phyloP scores from a whole-genome alignment of 2,888 invertebrate genomes.

The Xestia sexstrigata region DNA sequence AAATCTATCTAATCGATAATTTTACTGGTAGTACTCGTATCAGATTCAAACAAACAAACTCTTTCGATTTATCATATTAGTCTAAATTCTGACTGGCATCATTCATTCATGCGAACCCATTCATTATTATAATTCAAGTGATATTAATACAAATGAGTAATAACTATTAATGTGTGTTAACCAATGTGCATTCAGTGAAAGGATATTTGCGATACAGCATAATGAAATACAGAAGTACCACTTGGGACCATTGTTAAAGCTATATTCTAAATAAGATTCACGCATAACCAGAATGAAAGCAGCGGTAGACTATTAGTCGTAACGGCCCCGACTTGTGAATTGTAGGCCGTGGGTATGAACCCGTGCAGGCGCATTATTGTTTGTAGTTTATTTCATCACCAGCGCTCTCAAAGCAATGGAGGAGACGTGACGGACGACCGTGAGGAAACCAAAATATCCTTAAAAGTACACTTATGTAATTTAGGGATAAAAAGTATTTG shows the following conservation, averaged over 20 bases:
- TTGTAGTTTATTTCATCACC: not conserved
- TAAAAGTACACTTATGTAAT: no score
- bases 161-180: constrained; percentile 36
- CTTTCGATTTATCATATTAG: not conserved
- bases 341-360: not conserved
- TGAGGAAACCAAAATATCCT: not conserved
- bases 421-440: no score
- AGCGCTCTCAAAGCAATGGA: not conserved
- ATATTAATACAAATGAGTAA: constrained; percentile 34
- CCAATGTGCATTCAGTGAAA: constrained; percentile 57
- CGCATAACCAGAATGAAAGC: not conserved
- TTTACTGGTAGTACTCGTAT: no score
- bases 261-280: not conserved
- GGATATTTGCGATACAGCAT: constrained; percentile 47
- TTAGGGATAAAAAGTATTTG: no score
- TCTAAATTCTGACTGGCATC: not conserved
- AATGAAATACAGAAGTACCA: constrained; percentile 21
- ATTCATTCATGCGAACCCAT: constrained; percentile 7
- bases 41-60: no score
- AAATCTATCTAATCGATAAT: no score
- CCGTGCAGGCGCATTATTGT: not conserved
- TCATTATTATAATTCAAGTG: constrained; percentile 25
- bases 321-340: not conserved
- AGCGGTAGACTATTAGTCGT: not conserved
- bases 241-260: not conserved